Evolutionary conservation across 2,888 invertebrate species (phyloP).

Genomic region (Julus scandinavius): DNA sequence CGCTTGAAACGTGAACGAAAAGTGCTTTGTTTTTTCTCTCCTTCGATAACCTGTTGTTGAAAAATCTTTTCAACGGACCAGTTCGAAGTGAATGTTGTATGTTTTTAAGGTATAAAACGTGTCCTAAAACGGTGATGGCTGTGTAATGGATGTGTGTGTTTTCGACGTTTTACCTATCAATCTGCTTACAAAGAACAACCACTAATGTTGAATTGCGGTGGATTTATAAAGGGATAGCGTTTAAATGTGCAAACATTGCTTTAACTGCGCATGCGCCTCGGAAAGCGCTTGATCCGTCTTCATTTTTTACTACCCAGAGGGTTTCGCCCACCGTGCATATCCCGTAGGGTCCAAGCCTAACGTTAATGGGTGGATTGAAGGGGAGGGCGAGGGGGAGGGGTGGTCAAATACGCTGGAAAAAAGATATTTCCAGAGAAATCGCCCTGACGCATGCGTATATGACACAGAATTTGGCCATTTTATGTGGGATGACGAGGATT

Average conservation of each 20-base stretch:
- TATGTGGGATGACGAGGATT: not conserved
- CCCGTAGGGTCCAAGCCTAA: not conserved
- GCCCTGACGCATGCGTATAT: not conserved
- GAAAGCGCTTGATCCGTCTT: slow-evolving; percentile 7
- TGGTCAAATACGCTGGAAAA: too few relatives aligned
- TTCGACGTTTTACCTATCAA: not conserved
- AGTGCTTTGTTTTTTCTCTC: not conserved
- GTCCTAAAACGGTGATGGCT: not conserved
- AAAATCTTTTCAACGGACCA: not conserved
- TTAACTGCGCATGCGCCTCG: not conserved
- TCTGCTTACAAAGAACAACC: slow-evolving; percentile 7
- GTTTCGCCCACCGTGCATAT: not conserved
- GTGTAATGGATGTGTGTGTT: not conserved
- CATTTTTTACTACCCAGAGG: not conserved
- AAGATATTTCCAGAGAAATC: not conserved
- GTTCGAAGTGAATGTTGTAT: not conserved
- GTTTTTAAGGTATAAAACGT: not conserved
- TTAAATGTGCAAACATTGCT: not conserved
- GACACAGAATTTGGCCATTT: not conserved
- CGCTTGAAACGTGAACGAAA: not conserved
- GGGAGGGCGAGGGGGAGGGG: not conserved
- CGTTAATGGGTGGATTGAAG: not conserved
- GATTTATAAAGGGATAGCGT: slow-evolving; percentile 33
- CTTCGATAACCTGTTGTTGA: not conserved
- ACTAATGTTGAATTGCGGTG: slow-evolving; percentile 6